These are phyloP conservation scores for Melieria picta DNA, from an alignment of 2,888 invertebrate species.

Conservation along the genomic window DNA sequence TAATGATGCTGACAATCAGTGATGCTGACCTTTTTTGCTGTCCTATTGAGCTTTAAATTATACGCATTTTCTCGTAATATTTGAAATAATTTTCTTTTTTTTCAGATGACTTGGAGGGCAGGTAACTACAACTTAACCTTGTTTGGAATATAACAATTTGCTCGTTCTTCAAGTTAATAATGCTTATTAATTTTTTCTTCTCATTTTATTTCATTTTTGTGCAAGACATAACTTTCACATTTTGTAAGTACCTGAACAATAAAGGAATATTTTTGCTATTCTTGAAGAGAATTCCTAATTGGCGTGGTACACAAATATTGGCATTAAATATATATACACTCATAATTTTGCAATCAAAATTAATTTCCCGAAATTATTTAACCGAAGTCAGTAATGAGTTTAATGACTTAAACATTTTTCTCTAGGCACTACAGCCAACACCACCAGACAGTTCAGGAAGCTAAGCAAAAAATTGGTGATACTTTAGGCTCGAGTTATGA, in stretches of 20 bases:
- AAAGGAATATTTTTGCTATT: constrained; percentile 47
- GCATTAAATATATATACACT: constrained; percentile 18
- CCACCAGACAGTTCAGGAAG: constrained; percentile 60
- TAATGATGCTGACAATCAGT: too few relatives aligned
- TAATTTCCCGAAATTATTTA: constrained; percentile 5
- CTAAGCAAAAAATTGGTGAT: constrained; percentile 51
- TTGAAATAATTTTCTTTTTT: constrained; percentile 9
- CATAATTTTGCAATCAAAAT: constrained; percentile 6
- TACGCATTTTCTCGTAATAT: neutral
- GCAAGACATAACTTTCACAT: constrained; percentile 48
- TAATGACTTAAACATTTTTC: neutral
- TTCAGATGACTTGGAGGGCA: constrained; percentile 42
- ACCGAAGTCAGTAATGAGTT: neutral
- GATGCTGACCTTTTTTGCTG: too few relatives aligned
- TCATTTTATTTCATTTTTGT: constrained; percentile 30
- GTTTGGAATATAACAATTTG: neutral
- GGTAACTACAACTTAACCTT: constrained; percentile 36
- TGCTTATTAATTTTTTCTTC: constrained; percentile 9
- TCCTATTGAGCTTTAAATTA: too few relatives aligned
- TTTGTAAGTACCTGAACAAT: constrained; percentile 59
- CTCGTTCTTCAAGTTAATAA: constrained; percentile 24
- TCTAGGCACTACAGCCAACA: constrained; percentile 61
- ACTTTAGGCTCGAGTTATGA: constrained; percentile 42
- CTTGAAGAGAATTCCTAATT: constrained; percentile 52
- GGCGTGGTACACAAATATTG: constrained; percentile 52